Base-by-base conservation (phyloP, 2,113 vertebrate genomes). In the Passer montanus region DNA sequence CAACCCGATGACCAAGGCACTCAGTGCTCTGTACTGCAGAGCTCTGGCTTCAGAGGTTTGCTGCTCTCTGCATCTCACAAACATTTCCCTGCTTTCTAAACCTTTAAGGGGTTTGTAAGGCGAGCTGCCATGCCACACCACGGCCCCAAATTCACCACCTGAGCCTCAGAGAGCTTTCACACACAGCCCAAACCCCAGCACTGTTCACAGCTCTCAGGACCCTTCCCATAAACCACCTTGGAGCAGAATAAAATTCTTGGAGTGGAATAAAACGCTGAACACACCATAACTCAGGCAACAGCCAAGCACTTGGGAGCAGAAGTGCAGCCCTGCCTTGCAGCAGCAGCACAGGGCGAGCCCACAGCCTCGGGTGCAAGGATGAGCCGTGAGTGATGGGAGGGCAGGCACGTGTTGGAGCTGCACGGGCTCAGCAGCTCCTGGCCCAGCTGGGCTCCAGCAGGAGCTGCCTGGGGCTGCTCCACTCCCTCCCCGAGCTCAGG, bases 231-330 rank as follows among this genome's bases (percentile, higher is more conserved):
- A 44, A 24, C 2, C 1, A 0, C 2, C 22, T 3, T 1, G 20
- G 49, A 62, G 63, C 50, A 55, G 33, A 37, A 44, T 3, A 26
- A 73, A 83, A 58, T 6, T n/a, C n/a, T n/a, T n/a, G n/a, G n/a
- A n/a, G n/a, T n/a, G n/a, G n/a, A n/a, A n/a, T n/a, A n/a, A n/a
- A 75, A 7, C 10, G 6, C 55, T 11, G 11, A 12, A 2, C 12
- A 68, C n/a, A 15, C n/a, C 2, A 0, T 5, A 50, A 20, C 52
- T 62, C 37, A 3, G 1, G 39, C 52, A 80, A 2, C 7, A 43
- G 60, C 26, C 46, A 21, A 47, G 19, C 24, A 1, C 9, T 19
- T 13, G 6, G 2, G 1, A 2, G 0, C 0, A 14, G 7, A 10
- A n/a, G 21, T 0, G 4, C 30, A 47, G 84, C 80, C 53, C 53